Evolutionary conservation across 2,888 invertebrate species (phyloP), one percentile per base, ranked within the genome.

Genomic region (Idaea biselata): DNA sequence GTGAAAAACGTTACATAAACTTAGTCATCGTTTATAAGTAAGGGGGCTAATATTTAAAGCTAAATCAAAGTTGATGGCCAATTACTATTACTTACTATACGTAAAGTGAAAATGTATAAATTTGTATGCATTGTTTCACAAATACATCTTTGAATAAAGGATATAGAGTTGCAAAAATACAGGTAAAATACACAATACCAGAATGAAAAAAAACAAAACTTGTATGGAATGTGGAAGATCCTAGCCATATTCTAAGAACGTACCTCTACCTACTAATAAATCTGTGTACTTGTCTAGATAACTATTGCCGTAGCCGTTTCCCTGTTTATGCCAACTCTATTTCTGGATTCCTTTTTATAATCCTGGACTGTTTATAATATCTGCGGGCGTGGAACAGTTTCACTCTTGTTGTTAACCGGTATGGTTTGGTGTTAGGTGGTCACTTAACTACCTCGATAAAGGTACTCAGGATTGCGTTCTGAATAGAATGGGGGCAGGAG

Each of bases 381-480:
- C 73, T 71, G 67, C 70, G 76, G 66, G 72, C 74, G 74, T 71
- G 75, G 79, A 80, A 80, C 81, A 86, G 86, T 87, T 87, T 86
- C 86, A 85, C 84, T 88, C 80, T 85, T 85, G 79, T 83, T 85
- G 78, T 44, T 44, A 44, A 81, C 80, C 82, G 79, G 81, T 81
- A 81, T 81, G 77, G 75, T 69, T 62, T 62, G 66, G 67, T 73
- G 72, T 76, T 77, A 72, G 73, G 70, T 70, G 76, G 77, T 72
- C 77, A 77, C 72, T 44, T 44, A 44, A 64, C 59, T 61, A 44
- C 44, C 44, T 7, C 44, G 11, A 11, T 44, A 44, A 44, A 44
- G 44, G 44, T 44, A 44, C 44, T 44, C 44, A 44, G 44, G 44
- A 44, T 44, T 44, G 44, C 44, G 44, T 44, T 44, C 11, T 44